Percentiles rank a stretch among this genome's conserved stretches.
These are phyloP conservation scores for Parnassius smintheus DNA, from an alignment of 2,888 invertebrate species.

Conservation along the genomic window DNA sequence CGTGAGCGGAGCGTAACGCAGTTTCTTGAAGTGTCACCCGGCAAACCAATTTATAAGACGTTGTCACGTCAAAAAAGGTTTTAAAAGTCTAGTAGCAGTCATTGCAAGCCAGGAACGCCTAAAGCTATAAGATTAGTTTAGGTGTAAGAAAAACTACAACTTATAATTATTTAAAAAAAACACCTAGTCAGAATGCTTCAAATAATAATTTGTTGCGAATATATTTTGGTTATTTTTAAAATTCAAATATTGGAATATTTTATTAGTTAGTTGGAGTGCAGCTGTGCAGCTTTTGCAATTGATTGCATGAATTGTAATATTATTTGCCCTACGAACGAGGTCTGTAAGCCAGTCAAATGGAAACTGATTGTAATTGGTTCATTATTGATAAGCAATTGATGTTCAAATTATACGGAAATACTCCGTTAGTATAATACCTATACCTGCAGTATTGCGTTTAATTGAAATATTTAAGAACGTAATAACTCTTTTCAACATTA, in stretches of 20 bases:
- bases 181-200: too few species aligned
- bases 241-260: slow-evolving; percentile 30
- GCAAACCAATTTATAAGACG: too few species aligned
- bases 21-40: too few species aligned
- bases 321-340: slow-evolving; percentile 34
- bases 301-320: slow-evolving; percentile 67
- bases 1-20: too few species aligned
- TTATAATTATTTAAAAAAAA: too few species aligned
- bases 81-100: too few species aligned
- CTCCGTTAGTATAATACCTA: slow-evolving; percentile 22
- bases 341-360: slow-evolving; percentile 30
- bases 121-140: too few species aligned
- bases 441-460: slow-evolving; percentile 18
- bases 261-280: slow-evolving; percentile 44
- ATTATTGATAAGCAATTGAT: slow-evolving; percentile 55
- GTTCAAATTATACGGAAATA: slow-evolving; percentile 41
- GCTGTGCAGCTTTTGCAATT: slow-evolving; percentile 49
- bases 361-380: slow-evolving; percentile 50
- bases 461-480: slow-evolving; percentile 16
- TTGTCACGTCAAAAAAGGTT: too few species aligned
- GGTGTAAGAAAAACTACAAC: too few species aligned
- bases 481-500: neutral
- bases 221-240: neutral
- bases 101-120: too few species aligned
- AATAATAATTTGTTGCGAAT: too few species aligned